Evolutionary conservation across 2,888 invertebrate genomes (phyloP), one percentile per base, ranked within the genome.

Genomic region (Chaitophorus viminalis): DNA sequence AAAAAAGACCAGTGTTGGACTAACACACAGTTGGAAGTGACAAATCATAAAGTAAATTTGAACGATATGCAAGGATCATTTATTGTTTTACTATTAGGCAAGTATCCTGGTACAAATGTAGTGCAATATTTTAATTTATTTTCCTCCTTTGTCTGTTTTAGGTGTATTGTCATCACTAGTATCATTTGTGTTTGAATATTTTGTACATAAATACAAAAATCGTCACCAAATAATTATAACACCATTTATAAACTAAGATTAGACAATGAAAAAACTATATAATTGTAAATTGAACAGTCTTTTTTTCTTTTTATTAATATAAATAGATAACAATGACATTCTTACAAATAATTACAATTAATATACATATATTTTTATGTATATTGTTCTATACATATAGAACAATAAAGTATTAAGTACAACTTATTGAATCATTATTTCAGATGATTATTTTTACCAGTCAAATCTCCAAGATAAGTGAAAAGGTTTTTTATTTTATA

Each of bases 31-130:
- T 92, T 94, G 0, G 95, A 95, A 91, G 95, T 95, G n/a, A 94
- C 94, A 89, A 97, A 96, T 91, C 96, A 97, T 90, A 96, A 96
- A 68, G 97, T 98, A 74, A 96, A 96, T 91, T 93, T 97, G 90
- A 94, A 95, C 83, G 97, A 98, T 90, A 98, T 97, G 97, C 97
- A 97, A 91, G 98, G 97, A 21, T 97, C 96, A 46, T 97, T 97
- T 92, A 95, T 97, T 90, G 95, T 98, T 0, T 92, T 97, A 5
- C 93, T 96, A 85, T 92, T 97, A 85, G 97, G 97, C 96, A 93
- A 91, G 90, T 68, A 88, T 65, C n/a, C n/a, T 74, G 21, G 1
- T 18, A 72, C 25, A 72, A 46, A 82, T 29, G 36, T 6, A 39
- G 3, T 39, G 29, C 29, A 31, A 4, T 14, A 52, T n/a, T 29